A percentile compares a stretch with the other conserved stretches of the same genome.
Conservation (phyloP, 1,140 invertebrate genomes). For the Popillia japonica region DNA sequence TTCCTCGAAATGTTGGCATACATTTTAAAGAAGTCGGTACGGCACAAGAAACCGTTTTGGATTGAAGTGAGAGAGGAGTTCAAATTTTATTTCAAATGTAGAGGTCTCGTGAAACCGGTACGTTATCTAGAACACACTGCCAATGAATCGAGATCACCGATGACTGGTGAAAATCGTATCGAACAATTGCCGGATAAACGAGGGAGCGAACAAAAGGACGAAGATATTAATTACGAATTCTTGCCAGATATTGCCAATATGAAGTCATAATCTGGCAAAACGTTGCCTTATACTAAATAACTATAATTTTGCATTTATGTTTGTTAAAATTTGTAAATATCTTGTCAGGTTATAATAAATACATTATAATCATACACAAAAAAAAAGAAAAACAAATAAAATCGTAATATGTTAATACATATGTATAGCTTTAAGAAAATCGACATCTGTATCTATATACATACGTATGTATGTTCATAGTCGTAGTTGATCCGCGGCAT, state of each 20-base stretch:
- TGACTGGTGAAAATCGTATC: no score
- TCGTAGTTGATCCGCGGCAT: not conserved
- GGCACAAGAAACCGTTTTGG: slow-evolving; percentile 48
- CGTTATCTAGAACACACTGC: not conserved
- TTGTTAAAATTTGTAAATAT: no score
- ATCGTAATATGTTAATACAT: no score
- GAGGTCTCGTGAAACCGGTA: slow-evolving; percentile 73
- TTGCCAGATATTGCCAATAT: not conserved
- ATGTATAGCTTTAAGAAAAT: no score
- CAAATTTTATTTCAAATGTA: slow-evolving; percentile 76
- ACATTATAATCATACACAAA: no score
- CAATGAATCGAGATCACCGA: slow-evolving; percentile 2
- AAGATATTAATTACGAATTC: not conserved
- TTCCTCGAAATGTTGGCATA: slow-evolving; percentile 53
- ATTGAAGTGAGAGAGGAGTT: slow-evolving; percentile 61
- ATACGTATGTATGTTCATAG: not conserved
- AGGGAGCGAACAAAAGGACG: not conserved
- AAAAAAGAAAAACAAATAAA: no score
- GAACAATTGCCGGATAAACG: not conserved
- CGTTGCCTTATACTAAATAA: not conserved
- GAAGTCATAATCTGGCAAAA: not conserved
- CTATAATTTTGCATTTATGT: not conserved
- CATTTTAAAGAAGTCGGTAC: slow-evolving; percentile 49
- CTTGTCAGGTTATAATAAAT: no score
- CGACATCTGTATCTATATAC: no score